These are phyloP conservation scores for Acridotheres tristis DNA, from an alignment of 2,797 vertebrate species.

Conservation along the genomic window DNA sequence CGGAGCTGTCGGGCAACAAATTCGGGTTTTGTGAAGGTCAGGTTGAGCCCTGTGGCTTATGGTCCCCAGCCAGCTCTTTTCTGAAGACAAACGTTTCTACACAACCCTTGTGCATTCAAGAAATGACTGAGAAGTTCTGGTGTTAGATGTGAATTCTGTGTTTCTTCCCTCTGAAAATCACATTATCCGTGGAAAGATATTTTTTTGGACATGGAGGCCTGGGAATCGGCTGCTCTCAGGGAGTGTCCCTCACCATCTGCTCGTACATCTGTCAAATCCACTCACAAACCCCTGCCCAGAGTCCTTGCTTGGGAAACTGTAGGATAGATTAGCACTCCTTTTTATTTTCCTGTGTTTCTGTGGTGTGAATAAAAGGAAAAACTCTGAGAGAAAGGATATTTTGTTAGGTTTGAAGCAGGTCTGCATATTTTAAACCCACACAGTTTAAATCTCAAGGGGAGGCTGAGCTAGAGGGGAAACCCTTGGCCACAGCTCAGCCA, in stretches of 20 bases:
- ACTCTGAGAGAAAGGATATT: background rate
- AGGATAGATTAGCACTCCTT: constrained; percentile 42
- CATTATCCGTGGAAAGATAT: constrained; percentile 17
- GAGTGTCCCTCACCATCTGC: constrained; percentile 57
- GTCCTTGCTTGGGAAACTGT: constrained; percentile 7
- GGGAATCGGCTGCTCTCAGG: constrained; percentile 30
- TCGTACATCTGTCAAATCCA: constrained; percentile 50
- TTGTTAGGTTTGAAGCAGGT: background rate
- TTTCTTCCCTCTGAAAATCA: constrained; percentile 52
- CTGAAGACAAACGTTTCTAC: background rate
- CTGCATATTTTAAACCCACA: background rate
- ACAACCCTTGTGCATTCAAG: background rate
- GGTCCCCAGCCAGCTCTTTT: background rate
- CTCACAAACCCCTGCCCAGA: constrained; percentile 23
- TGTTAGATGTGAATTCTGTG: background rate
- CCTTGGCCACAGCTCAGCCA: background rate
- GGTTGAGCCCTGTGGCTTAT: rapidly evolving
- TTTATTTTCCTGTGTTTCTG: background rate
- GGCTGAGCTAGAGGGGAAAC: constrained; percentile 4
- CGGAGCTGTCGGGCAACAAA: rapidly evolving
- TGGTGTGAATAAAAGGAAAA: background rate
- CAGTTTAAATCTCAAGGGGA: background rate
- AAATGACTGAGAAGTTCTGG: background rate
- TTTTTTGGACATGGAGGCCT: constrained; percentile 51
- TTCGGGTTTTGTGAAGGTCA: background rate